A percentile compares a stretch with the other conserved stretches of the same genome.
phyloP scores from a whole-genome alignment of 2,113 vertebrate genomes.

The Rhabdornis inornatus region DNA sequence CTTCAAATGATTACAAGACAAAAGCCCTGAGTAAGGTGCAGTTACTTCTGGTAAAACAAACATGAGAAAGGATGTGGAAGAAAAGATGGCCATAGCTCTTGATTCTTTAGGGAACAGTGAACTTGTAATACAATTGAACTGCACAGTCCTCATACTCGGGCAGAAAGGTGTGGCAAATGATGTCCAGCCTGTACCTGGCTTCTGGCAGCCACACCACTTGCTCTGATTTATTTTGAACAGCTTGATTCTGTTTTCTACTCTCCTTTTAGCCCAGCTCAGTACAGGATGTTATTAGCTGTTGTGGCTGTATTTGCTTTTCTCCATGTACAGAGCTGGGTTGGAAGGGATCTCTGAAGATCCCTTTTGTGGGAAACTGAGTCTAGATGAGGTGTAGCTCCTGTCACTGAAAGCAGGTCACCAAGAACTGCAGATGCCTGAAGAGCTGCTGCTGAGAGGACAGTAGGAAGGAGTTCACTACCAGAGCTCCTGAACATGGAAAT shows the following conservation, averaged over 20 bases:
- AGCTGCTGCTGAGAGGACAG: background rate
- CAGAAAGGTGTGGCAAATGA: background rate
- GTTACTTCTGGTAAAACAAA: background rate
- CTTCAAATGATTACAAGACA: background rate
- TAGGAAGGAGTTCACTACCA: background rate
- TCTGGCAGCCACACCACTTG: background rate
- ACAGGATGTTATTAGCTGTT: background rate
- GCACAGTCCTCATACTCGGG: accelerated
- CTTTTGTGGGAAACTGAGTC: background rate
- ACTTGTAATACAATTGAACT: background rate
- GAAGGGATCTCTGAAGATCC: background rate
- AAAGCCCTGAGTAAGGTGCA: background rate
- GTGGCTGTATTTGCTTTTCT: background rate
- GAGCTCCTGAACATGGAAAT: background rate
- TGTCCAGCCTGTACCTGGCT: background rate
- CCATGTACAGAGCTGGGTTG: accelerated
- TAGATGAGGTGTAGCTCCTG: background rate
- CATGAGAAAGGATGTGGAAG: background rate
- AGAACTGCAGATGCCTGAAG: background rate
- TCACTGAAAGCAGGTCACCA: background rate
- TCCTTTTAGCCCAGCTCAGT: background rate
- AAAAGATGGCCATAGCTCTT: accelerated
- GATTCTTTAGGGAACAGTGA: background rate
- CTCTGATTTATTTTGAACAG: background rate
- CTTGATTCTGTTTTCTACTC: background rate